Percentiles rank a stretch among this genome's conserved stretches.
Evolutionary conservation across 2,797 vertebrate species (phyloP).

Genomic region (Simalia tracyae): DNA sequence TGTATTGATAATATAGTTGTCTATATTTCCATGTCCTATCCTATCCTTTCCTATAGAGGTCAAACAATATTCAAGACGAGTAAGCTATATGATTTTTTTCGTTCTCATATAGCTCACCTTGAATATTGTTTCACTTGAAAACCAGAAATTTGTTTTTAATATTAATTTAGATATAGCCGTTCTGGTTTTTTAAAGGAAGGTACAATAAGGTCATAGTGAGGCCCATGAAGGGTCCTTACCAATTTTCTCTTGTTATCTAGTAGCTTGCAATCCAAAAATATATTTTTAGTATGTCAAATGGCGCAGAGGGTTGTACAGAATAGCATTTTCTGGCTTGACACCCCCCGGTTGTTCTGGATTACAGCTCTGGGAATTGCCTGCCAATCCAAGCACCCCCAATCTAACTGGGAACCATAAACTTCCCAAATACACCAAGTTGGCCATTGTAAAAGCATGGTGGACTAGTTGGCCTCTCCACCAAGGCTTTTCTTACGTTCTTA

Average conservation of each 20-base stretch:
- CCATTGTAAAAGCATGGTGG: background rate
- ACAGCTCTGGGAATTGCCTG: background rate
- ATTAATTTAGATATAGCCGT: background rate
- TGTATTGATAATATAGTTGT: background rate
- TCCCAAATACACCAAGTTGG: background rate
- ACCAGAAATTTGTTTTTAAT: slow-evolving; percentile 11
- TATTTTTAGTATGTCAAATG: background rate
- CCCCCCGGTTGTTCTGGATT: background rate
- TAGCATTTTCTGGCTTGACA: background rate
- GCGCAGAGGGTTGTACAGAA: background rate
- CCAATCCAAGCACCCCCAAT: background rate
- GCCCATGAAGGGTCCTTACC: background rate
- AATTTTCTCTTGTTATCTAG: background rate
- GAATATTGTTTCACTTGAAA: slow-evolving; percentile 1
- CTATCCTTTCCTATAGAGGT: background rate
- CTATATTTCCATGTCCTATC: background rate
- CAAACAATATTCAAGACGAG: background rate
- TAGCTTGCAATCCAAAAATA: background rate
- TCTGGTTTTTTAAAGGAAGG: background rate
- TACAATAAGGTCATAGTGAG: background rate
- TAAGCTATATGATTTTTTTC: background rate
- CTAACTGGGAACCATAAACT: background rate
- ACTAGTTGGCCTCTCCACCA: background rate
- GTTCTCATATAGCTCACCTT: background rate
- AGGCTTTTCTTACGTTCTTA: background rate